These are phyloP conservation scores for Dysdera silvatica DNA, from an alignment of 1,140 invertebrate genomes.

Conservation along the genomic window DNA sequence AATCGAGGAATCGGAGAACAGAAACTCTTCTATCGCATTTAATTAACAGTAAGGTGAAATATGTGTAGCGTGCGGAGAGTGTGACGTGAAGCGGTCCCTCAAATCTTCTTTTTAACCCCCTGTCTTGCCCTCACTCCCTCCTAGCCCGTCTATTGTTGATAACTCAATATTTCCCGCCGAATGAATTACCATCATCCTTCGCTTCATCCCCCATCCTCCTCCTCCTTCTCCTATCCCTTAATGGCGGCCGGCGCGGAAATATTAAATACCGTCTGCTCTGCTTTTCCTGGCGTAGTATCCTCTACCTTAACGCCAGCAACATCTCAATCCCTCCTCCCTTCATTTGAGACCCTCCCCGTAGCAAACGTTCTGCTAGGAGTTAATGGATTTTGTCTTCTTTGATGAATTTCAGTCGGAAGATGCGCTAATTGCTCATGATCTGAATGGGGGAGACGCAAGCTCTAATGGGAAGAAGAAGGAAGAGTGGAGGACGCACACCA, in stretches of 20 bases:
- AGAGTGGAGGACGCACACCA: too few relatives aligned
- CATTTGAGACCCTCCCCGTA: not conserved
- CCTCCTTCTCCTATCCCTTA: too few relatives aligned
- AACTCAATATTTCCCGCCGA: conserved; percentile 30
- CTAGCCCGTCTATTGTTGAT: conserved; percentile 23
- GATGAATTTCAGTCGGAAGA: conserved; percentile 30
- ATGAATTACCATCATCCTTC: conserved; percentile 25
- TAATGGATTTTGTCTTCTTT: conserved; percentile 32
- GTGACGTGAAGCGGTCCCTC: conserved; percentile 21
- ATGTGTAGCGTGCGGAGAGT: conserved; percentile 27
- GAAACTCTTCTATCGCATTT: conserved; percentile 29
- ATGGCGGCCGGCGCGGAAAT: conserved; percentile 28
- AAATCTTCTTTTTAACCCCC: conserved; percentile 28
- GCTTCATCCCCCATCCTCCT: too few relatives aligned
- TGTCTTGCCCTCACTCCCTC: conserved; percentile 7
- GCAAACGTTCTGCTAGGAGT: not conserved
- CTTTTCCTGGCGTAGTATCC: conserved; percentile 14
- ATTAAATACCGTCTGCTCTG: conserved; percentile 29
- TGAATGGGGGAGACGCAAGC: too few relatives aligned
- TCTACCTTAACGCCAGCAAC: too few relatives aligned
- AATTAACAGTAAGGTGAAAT: conserved; percentile 30
- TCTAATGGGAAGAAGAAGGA: too few relatives aligned
- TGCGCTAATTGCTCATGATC: conserved; percentile 30
- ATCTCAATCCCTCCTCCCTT: not conserved
- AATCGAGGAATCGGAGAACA: not conserved